Evolutionary conservation across 2,888 invertebrate species (phyloP), one percentile per base, ranked within the genome.

Genomic region (Petrophora chlorosata): DNA sequence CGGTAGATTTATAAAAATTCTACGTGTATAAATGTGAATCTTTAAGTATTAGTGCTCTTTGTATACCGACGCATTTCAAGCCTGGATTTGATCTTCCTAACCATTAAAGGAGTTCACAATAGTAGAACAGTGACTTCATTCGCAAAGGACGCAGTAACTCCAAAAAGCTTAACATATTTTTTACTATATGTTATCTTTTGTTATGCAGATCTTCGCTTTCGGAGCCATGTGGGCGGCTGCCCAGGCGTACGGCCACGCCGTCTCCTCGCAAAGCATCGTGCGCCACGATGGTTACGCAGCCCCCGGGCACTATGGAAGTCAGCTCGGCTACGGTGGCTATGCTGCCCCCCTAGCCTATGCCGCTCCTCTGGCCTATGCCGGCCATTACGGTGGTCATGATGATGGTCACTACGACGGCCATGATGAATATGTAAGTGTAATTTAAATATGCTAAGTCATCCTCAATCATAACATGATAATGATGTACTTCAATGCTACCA

Each of bases 161-260:
- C n/a, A n/a, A n/a, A n/a, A n/a, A 29, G 1, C 29, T n/a, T 15
- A 22, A 8, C 34, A n/a, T 5, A 25, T 3, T 0, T 40, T 14
- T 29, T 7, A 1, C 12, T 16, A 5, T 16, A 12, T 1, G 3
- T 12, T 5, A 12, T 28, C 13, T 9, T 36, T 53, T 10, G 41
- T 5, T 49, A 65, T 70, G 3, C 70, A 92, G 92, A 79, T 91
- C 55, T 59, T 89, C 59, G 76, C 84, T 42, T 72, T 92, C 47
- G 76, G 82, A 55, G 81, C 82, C 47, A 59, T 91, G 56, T 59
- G 91, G 66, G 82, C 83, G 33, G 76, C 90, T 3, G 87, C 88
- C 25, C 81, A 80, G 53, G 91, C 91, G 2, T 75, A 81, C 40
- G 81, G 77, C 3, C 76, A 73, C 43, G 87, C 85, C 1, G 75